Conservation (phyloP, 1,140 invertebrate species). For the Tyrophagus putrescentiae region DNA sequence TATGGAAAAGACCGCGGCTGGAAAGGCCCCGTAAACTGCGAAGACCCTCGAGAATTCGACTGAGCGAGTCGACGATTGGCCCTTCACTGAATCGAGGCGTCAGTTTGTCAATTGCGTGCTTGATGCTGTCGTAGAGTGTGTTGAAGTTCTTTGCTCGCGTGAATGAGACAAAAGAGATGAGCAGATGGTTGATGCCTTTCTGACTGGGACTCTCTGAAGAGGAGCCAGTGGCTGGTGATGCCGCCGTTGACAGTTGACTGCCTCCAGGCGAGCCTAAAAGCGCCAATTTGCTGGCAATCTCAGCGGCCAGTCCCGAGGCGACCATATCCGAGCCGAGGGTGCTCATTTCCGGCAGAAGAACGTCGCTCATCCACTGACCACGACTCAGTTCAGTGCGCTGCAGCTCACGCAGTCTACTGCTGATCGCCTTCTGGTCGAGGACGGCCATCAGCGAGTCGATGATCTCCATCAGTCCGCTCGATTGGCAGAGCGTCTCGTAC, state of each 20-base stretch:
- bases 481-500: conserved; percentile 4
- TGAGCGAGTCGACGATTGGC: conserved; percentile 6
- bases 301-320: background rate
- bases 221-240: background rate
- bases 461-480: background rate
- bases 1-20: background rate
- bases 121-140: conserved; percentile 12
- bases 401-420: background rate
- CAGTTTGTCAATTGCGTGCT: conserved; percentile 9
- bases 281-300: conserved; percentile 1
- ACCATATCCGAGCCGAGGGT: background rate
- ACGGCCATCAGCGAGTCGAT: conserved; percentile 10
- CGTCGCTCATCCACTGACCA: conserved; percentile 13
- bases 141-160: conserved; percentile 3
- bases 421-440: background rate
- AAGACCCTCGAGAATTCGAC: conserved; percentile 6
- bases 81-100: conserved; percentile 8
- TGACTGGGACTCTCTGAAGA: conserved; percentile 12
- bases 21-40: background rate
- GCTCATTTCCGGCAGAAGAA: conserved; percentile 5
- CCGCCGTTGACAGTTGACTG: background rate
- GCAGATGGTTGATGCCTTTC: conserved; percentile 7
- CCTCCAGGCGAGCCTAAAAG: no score
- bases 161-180: conserved; percentile 15
- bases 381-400: conserved; percentile 12